Evolutionary conservation across 1,140 invertebrate genomes (phyloP).

Genomic region (Steinernema feltiae): DNA sequence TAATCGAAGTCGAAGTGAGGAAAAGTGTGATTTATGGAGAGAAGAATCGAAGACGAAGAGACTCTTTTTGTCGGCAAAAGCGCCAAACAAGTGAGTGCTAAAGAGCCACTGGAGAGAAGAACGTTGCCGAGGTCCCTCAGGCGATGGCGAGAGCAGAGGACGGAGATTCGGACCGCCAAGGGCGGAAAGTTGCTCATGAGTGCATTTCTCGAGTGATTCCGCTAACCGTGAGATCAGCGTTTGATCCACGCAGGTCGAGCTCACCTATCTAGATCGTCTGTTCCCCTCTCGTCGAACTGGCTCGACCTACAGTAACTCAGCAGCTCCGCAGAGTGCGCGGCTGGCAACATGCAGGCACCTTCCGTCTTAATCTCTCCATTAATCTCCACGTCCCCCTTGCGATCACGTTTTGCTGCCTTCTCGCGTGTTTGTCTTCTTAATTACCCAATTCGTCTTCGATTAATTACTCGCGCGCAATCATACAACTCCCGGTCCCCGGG

Average conservation of each 20-base stretch:
- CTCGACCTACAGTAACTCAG: too few relatives aligned
- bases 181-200: too few relatives aligned
- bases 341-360: not conserved
- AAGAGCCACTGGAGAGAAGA: not conserved
- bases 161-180: not conserved
- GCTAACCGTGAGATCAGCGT: too few relatives aligned
- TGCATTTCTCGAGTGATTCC: too few relatives aligned
- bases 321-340: too few relatives aligned
- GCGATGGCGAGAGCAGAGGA: not conserved
- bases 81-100: not conserved
- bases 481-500: not conserved
- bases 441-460: conserved; percentile 15
- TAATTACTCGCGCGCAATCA: conserved; percentile 10
- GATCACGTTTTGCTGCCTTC: not conserved
- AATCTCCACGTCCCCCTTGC: not conserved
- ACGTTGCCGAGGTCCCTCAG: not conserved
- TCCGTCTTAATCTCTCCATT: not conserved
- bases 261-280: too few relatives aligned
- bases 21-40: conserved; percentile 10
- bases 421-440: conserved; percentile 15
- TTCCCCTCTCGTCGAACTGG: too few relatives aligned
- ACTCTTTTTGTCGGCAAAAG: not conserved
- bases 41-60: not conserved
- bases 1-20: conserved; percentile 13
- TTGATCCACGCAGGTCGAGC: too few relatives aligned